These are phyloP conservation scores for Leptogaster cylindrica DNA, from an alignment of 2,888 invertebrate genomes.

Conservation along the genomic window DNA sequence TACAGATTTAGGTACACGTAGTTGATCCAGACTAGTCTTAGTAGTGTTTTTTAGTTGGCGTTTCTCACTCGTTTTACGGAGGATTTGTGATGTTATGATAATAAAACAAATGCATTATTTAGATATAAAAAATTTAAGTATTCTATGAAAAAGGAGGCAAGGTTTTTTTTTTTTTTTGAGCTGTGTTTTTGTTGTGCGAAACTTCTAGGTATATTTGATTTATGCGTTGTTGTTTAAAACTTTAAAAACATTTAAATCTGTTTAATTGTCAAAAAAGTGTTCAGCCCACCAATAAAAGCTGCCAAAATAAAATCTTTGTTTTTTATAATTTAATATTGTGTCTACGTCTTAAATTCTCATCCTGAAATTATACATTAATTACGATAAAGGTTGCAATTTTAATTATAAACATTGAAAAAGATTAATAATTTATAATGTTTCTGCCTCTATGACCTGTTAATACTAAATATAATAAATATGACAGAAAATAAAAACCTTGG, in stretches of 20 bases:
- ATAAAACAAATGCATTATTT: no score
- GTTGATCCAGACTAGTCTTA: conserved; percentile 28
- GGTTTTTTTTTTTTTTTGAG: neutral
- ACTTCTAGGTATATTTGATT: neutral
- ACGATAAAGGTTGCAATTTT: conserved; percentile 1
- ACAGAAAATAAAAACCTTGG: conserved; percentile 18
- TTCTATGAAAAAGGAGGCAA: neutral
- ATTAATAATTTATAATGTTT: no score
- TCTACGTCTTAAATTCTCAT: no score
- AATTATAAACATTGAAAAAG: no score
- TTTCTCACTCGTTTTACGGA: conserved; percentile 22
- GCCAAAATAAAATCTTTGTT: no score
- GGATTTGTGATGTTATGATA: no score
- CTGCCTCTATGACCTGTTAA: conserved; percentile 10
- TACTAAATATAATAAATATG: conserved; percentile 18
- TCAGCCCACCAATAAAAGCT: no score
- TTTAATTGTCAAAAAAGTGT: no score
- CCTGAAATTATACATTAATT: neutral
- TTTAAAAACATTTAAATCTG: neutral
- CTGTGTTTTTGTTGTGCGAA: conserved; percentile 19
- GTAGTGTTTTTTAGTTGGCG: conserved; percentile 4
- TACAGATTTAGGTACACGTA: conserved; percentile 11
- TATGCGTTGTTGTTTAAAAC: conserved; percentile 9
- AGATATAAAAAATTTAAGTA: neutral
- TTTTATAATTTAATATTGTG: no score